phyloP scores from a whole-genome alignment of 2,113 vertebrate genomes.

The Epinephelus lanceolatus region DNA sequence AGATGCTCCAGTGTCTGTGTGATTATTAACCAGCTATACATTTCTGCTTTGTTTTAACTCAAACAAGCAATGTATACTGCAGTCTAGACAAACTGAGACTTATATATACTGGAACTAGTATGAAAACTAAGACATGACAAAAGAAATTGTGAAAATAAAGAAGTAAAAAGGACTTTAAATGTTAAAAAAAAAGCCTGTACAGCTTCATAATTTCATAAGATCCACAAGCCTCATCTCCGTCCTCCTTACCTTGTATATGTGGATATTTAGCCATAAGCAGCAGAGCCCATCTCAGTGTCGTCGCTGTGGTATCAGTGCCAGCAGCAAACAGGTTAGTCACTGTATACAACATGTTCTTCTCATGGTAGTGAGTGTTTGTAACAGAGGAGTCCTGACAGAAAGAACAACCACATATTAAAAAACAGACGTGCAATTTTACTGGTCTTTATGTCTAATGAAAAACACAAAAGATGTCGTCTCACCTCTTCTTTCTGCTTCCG shows the following conservation, averaged over 20 bases:
- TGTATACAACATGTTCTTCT: constrained; percentile 66
- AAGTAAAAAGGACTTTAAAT: not conserved
- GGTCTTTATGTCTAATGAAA: not conserved
- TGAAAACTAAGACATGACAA: too few species aligned
- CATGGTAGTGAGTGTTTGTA: constrained; percentile 52
- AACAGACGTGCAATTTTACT: too few species aligned
- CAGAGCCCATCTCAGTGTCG: constrained; percentile 76
- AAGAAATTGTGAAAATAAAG: not conserved
- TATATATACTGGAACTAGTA: too few species aligned
- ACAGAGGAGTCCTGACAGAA: constrained; percentile 47
- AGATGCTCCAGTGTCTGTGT: too few species aligned
- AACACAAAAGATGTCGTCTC: not conserved
- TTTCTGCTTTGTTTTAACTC: too few species aligned
- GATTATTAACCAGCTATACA: too few species aligned
- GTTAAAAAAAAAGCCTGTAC: not conserved
- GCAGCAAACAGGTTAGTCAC: constrained; percentile 77
- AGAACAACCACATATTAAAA: not conserved
- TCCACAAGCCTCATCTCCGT: not conserved
- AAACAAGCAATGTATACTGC: too few species aligned
- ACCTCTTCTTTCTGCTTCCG: constrained; percentile 72
- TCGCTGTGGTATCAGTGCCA: constrained; percentile 78
- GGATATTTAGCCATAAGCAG: constrained; percentile 83
- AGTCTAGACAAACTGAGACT: too few species aligned
- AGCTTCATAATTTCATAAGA: not conserved
- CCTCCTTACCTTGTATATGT: constrained; percentile 82